These are phyloP conservation scores for Pelagia noctiluca DNA, from an alignment of 30 jellyfish, hydroid and myxozoan genomes.

Conservation along the genomic window DNA sequence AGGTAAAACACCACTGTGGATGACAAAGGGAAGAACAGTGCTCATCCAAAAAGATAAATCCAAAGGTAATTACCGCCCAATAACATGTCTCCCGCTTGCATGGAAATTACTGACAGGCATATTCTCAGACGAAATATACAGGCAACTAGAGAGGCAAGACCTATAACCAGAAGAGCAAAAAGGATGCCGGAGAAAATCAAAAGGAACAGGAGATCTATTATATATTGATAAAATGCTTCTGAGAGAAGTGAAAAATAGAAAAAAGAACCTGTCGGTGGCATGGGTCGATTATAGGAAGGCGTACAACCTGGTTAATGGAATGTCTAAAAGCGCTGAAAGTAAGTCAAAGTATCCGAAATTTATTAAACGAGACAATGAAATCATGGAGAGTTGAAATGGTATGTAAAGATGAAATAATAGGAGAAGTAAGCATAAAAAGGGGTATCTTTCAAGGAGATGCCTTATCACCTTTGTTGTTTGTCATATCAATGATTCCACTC, in stretches of 20 bases:
- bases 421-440: conserved; percentile 4
- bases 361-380: neutral
- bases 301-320: neutral
- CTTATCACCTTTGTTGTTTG: conserved; percentile 14
- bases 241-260: neutral
- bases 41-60: neutral
- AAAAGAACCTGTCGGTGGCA: neutral
- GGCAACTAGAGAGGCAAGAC: conserved; percentile 10
- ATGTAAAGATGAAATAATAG: neutral
- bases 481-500: conserved; percentile 31
- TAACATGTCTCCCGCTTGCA: conserved; percentile 5
- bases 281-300: conserved; percentile 9
- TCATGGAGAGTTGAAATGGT: neutral
- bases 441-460: conserved; percentile 6
- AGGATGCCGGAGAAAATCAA: neutral
- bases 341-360: too few species aligned
- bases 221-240: neutral
- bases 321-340: neutral
- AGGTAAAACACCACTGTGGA: neutral
- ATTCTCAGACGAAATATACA: neutral
- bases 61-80: conserved; percentile 20
- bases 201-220: conserved; percentile 15
- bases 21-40: neutral
- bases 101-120: neutral
- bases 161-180: conserved; percentile 11